Conservation (phyloP, 2,888 invertebrate species). For the Rotaria macrura region DNA sequence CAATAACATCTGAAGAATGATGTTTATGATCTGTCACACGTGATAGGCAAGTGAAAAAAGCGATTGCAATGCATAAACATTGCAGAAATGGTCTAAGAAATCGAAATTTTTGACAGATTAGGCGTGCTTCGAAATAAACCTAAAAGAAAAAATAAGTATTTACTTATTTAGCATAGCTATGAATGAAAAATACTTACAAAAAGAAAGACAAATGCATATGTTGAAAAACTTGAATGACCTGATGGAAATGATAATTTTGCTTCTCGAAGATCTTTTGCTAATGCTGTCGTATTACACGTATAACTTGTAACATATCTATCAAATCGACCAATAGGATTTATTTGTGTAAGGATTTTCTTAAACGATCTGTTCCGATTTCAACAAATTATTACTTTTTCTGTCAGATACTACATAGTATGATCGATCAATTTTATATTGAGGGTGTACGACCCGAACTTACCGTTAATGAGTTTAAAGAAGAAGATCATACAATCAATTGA, state of each 20-base stretch:
- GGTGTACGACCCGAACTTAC: too few species aligned
- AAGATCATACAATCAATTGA: too few species aligned
- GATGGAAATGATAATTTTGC: constrained; percentile 30
- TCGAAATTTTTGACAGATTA: not conserved
- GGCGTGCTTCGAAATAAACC: constrained; percentile 29
- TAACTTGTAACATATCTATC: not conserved
- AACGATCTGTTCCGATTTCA: too few species aligned
- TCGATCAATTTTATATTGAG: too few species aligned
- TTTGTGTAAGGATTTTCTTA: too few species aligned
- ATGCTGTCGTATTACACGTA: not conserved
- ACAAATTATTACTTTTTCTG: too few species aligned
- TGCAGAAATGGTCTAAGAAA: constrained; percentile 30
- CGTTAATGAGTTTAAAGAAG: too few species aligned
- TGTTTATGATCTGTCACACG: constrained; percentile 29
- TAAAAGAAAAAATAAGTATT: not conserved
- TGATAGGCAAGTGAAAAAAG: constrained; percentile 25
- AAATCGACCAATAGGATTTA: too few species aligned
- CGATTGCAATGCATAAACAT: constrained; percentile 14
- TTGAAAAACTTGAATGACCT: constrained; percentile 29
- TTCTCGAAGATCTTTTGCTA: not conserved
- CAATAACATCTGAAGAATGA: constrained; percentile 32
- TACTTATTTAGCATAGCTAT: not conserved
- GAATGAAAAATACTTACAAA: constrained; percentile 18
- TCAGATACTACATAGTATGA: too few species aligned
- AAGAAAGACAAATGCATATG: constrained; percentile 25